Evolutionary conservation across 2,797 vertebrate genomes (phyloP).

Genomic region (Toxotes lorentzi): DNA sequence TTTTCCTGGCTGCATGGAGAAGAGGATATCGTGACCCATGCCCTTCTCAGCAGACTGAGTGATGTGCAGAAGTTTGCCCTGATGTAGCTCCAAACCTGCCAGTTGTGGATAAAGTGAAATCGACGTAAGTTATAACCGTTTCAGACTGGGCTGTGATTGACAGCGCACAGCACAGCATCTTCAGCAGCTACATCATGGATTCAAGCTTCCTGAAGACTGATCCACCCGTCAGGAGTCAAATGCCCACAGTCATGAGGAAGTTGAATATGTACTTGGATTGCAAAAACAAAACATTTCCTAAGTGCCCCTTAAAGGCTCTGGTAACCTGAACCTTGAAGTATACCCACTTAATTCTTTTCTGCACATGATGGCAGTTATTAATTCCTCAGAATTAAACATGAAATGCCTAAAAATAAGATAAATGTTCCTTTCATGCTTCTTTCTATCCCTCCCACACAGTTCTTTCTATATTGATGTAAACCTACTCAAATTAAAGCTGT

Average conservation of each 20-base stretch:
- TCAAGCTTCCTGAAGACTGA: conserved; percentile 3
- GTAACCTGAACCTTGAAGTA: neutral
- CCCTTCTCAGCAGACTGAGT: conserved; percentile 34
- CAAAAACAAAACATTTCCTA: too few species aligned
- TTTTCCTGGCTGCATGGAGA: conserved; percentile 49
- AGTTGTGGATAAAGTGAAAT: conserved; percentile 35
- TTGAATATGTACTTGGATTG: too few species aligned
- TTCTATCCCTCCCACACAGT: too few species aligned
- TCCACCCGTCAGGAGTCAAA: neutral
- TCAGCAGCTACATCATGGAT: neutral
- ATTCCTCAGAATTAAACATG: neutral
- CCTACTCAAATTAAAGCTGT: too few species aligned
- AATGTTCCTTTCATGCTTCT: too few species aligned
- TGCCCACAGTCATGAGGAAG: too few species aligned
- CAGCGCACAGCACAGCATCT: neutral
- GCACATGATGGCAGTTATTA: too few species aligned
- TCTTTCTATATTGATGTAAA: too few species aligned
- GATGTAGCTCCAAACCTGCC: conserved; percentile 34
- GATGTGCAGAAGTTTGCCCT: conserved; percentile 44
- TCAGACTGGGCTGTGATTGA: neutral
- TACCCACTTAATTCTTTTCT: neutral
- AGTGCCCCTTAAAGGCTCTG: too few species aligned
- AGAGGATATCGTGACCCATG: conserved; percentile 37
- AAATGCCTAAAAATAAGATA: too few species aligned
- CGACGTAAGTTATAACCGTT: conserved; percentile 20